These are phyloP conservation scores for Alethe castanea DNA, from an alignment of 2,113 vertebrate species.

Conservation along the genomic window DNA sequence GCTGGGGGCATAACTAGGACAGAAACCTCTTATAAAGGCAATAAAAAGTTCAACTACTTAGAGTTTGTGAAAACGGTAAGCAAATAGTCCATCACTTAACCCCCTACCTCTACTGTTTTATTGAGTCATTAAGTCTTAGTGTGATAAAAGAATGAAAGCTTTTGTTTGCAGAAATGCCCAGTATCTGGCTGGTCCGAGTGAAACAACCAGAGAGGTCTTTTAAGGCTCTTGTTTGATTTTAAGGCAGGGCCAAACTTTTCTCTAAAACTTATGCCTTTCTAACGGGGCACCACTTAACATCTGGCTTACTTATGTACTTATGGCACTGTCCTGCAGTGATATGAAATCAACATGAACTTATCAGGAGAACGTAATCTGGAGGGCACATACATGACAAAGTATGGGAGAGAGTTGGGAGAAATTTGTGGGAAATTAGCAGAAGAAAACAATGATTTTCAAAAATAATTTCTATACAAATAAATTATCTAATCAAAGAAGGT, in stretches of 20 bases:
- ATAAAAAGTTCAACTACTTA: background rate
- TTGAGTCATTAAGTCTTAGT: background rate
- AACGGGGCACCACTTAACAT: background rate
- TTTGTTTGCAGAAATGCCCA: background rate
- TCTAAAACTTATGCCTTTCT: background rate
- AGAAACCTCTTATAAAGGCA: background rate
- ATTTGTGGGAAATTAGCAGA: background rate
- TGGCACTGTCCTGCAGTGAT: background rate
- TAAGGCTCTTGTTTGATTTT: background rate
- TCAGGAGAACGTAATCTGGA: background rate
- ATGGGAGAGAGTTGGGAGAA: background rate
- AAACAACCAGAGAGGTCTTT: background rate
- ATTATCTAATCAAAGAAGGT: background rate
- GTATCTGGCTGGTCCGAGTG: background rate
- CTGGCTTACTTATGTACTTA: background rate
- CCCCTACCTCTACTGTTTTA: background rate
- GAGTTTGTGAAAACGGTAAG: background rate
- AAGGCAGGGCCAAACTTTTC: background rate
- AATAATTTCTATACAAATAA: background rate
- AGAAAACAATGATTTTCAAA: background rate
- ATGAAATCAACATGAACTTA: background rate
- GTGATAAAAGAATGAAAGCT: background rate
- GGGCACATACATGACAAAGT: background rate
- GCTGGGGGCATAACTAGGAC: background rate
- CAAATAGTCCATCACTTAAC: background rate